Percentiles rank a stretch among this genome's conserved stretches.
Conservation (phyloP, 2,797 vertebrate species). For the Enoplosus armatus region DNA sequence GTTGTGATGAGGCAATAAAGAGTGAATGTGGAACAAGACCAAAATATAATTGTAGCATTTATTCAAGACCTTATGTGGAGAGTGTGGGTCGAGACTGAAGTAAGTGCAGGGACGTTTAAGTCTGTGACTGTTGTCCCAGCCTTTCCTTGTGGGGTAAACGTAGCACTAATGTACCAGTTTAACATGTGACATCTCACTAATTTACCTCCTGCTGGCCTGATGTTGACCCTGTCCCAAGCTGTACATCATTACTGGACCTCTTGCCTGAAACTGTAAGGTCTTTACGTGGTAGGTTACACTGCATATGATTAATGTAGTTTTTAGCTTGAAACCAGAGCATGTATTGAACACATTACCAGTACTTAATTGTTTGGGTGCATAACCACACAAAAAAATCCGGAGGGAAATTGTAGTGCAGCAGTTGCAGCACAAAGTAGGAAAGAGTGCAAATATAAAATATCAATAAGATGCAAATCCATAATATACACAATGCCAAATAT, state of each 20-base stretch:
- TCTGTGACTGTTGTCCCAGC: neutral
- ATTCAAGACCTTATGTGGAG: neutral
- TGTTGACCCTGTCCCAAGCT: neutral
- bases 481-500: no score
- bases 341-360: neutral
- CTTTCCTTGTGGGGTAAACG: neutral
- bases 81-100: neutral
- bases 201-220: conserved; percentile 13
- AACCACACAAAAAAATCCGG: neutral
- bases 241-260: neutral
- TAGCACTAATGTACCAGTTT: neutral
- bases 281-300: neutral
- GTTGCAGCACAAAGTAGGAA: no score
- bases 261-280: neutral
- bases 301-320: neutral
- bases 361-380: neutral
- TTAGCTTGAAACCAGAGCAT: neutral
- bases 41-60: neutral
- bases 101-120: neutral
- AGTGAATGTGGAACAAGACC: neutral
- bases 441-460: no score
- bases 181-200: neutral
- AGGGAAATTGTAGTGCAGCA: no score
- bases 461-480: no score
- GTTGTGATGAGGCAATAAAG: neutral